A percentile compares a stretch with the other conserved stretches of the same genome.
These are phyloP conservation scores for Illadopsis cleaveri DNA, from an alignment of 2,113 vertebrate genomes.

Conservation along the genomic window DNA sequence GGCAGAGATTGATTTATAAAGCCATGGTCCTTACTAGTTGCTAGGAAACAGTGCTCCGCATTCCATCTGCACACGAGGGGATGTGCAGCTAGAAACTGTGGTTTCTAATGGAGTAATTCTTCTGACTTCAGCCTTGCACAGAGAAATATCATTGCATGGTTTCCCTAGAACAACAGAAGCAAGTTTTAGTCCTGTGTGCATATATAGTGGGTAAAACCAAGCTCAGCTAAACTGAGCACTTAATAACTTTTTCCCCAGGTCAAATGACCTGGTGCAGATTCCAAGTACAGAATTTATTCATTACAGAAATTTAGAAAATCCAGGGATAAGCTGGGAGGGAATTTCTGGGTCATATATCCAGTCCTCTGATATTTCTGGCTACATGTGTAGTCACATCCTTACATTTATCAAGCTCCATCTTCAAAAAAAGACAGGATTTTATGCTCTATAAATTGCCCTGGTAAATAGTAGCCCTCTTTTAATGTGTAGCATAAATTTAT, in stretches of 20 bases:
- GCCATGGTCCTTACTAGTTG: slow-evolving; percentile 55
- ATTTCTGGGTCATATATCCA: background rate
- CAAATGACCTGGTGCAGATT: background rate
- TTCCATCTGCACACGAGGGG: background rate
- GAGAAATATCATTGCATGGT: background rate
- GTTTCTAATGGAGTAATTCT: slow-evolving; percentile 35
- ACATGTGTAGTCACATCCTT: background rate
- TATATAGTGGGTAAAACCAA: background rate
- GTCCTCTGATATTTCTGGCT: background rate
- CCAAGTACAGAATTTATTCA: background rate
- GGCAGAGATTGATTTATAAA: slow-evolving; percentile 68
- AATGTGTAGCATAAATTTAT: background rate
- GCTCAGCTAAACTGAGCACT: background rate
- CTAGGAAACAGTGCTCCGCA: slow-evolving; percentile 57
- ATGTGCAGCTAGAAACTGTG: slow-evolving; percentile 18
- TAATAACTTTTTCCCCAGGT: background rate
- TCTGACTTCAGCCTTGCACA: background rate
- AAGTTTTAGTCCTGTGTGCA: background rate
- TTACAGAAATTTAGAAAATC: background rate
- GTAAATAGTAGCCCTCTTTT: background rate
- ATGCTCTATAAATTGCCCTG: background rate
- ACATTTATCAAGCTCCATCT: background rate
- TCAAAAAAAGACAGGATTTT: background rate
- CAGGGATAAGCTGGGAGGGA: background rate
- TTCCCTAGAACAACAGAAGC: background rate